Percentiles rank a stretch among this genome's conserved stretches.
These are phyloP conservation scores for Sebastes itinus DNA, from an alignment of 2,797 vertebrate species.

Conservation along the genomic window DNA sequence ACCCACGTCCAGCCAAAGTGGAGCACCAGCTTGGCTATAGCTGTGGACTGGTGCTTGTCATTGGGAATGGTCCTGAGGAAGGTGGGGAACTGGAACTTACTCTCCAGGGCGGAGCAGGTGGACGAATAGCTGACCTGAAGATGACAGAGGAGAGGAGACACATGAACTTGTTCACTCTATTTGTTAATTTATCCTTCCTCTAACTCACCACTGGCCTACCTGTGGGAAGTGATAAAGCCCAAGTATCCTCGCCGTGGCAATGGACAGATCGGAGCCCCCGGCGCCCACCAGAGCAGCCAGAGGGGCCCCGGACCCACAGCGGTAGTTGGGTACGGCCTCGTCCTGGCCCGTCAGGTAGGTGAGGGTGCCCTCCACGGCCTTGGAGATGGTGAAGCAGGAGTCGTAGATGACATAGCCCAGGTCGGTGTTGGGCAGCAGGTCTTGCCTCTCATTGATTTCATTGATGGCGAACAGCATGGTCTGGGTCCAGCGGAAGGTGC, in stretches of 20 bases:
- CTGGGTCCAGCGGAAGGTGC: slow-evolving; percentile 88
- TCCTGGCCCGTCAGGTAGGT: slow-evolving; percentile 89
- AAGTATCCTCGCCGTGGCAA: slow-evolving; percentile 88
- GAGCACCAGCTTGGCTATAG: slow-evolving; percentile 85
- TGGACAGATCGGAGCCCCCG: slow-evolving; percentile 86
- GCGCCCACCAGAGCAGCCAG: slow-evolving; percentile 86
- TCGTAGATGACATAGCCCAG: slow-evolving; percentile 90
- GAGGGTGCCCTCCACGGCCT: slow-evolving; percentile 87
- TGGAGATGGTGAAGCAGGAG: slow-evolving; percentile 89
- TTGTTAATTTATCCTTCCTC: not conserved
- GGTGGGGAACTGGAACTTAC: slow-evolving; percentile 89
- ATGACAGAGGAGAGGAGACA: not conserved
- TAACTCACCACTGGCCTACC: slow-evolving; percentile 61
- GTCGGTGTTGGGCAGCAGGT: slow-evolving; percentile 84
- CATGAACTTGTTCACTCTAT: not conserved
- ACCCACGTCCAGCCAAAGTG: slow-evolving; percentile 92
- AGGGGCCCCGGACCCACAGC: slow-evolving; percentile 83
- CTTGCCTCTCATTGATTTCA: slow-evolving; percentile 81
- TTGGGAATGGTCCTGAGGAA: slow-evolving; percentile 86
- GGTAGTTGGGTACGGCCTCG: slow-evolving; percentile 88
- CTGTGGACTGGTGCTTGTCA: slow-evolving; percentile 82
- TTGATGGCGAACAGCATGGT: slow-evolving; percentile 88
- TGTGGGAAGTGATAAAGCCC: slow-evolving; percentile 89
- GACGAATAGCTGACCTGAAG: slow-evolving; percentile 87
- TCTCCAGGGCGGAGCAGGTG: slow-evolving; percentile 85